Percentiles rank a stretch among this genome's conserved stretches.
phyloP scores from a whole-genome alignment of 2,888 invertebrate genomes.

The Tetanocera ferruginea region DNA sequence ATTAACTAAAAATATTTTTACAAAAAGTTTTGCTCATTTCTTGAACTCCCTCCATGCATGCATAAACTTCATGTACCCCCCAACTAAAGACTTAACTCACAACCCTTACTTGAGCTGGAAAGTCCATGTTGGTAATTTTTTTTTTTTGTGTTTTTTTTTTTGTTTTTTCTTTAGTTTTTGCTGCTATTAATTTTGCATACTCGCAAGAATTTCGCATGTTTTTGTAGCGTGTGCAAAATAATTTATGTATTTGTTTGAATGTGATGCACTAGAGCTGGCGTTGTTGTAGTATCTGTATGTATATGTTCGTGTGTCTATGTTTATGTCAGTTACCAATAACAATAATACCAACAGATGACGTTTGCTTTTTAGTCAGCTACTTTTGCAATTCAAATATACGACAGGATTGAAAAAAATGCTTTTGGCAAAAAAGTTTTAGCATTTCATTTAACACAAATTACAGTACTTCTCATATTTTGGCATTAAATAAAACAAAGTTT shows the following conservation, averaged over 20 bases:
- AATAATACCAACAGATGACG: neutral
- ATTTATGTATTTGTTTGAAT: neutral
- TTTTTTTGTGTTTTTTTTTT: too few relatives aligned
- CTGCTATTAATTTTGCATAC: too few relatives aligned
- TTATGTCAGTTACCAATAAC: neutral
- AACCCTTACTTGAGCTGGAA: too few relatives aligned
- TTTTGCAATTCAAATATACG: neutral
- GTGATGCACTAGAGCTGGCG: neutral
- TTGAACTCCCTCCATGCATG: too few relatives aligned
- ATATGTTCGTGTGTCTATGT: neutral
- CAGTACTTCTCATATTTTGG: neutral
- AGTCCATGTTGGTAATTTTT: too few relatives aligned
- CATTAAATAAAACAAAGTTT: too few relatives aligned
- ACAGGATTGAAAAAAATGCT: neutral
- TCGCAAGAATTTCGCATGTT: neutral
- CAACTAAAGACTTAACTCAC: too few relatives aligned
- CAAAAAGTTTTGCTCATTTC: too few relatives aligned
- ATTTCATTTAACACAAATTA: neutral
- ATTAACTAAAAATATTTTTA: too few relatives aligned
- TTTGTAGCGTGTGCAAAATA: neutral
- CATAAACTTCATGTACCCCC: too few relatives aligned
- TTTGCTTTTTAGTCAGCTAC: neutral
- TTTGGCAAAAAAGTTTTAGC: neutral
- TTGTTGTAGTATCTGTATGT: constrained; percentile 1
- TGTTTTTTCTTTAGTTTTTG: too few relatives aligned